phyloP scores from a whole-genome alignment of 2,113 vertebrate genomes.

The Eonycteris spelaea region DNA sequence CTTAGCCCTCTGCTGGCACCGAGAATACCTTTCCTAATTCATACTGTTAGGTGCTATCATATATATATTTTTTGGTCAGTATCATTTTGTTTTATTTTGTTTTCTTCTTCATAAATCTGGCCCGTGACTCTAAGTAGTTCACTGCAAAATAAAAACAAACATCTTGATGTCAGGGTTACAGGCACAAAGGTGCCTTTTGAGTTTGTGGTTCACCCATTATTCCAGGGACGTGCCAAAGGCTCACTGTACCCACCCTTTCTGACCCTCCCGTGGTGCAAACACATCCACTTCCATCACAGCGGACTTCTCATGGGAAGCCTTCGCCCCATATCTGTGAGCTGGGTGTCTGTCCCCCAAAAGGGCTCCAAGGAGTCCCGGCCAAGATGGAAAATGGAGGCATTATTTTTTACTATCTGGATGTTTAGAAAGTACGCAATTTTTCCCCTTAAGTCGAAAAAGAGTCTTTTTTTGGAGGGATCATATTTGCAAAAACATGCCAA shows the following conservation, averaged over 20 bases:
- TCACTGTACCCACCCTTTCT: fast-evolving
- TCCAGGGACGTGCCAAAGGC: fast-evolving
- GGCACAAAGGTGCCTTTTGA: not conserved
- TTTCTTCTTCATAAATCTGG: not conserved
- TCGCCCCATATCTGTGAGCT: not conserved
- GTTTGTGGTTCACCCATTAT: fast-evolving
- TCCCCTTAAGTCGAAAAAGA: not conserved
- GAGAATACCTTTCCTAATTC: not conserved
- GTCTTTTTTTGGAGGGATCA: not conserved
- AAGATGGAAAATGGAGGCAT: not conserved
- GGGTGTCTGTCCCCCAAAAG: not conserved
- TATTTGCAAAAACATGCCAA: not conserved
- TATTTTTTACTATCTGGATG: not conserved
- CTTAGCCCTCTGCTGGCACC: not conserved
- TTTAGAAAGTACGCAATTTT: not conserved
- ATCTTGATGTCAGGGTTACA: not conserved
- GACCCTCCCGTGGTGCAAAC: fast-evolving
- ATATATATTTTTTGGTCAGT: not conserved
- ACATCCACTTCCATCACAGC: not conserved
- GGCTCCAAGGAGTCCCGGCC: not conserved
- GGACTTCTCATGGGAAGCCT: fast-evolving
- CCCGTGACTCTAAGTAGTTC: not conserved
- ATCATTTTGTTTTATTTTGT: no score
- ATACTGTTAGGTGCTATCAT: not conserved
- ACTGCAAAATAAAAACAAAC: not conserved